phyloP scores from a whole-genome alignment of 1,140 invertebrate genomes.

The Neodiprion pinetum region DNA sequence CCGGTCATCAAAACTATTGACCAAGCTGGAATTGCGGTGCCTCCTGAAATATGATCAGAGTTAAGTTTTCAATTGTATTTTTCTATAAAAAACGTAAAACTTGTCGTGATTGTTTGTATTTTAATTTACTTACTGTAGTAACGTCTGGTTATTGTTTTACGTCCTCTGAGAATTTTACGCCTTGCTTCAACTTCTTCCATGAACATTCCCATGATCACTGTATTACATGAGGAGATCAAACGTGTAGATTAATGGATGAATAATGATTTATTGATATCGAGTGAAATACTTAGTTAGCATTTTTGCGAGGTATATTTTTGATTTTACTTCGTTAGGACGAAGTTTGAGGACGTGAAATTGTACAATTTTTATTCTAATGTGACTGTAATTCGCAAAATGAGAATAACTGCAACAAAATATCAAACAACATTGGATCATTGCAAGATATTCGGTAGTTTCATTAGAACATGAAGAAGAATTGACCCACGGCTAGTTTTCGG shows the following conservation, averaged over 20 bases:
- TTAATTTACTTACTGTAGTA: slow-evolving; percentile 74
- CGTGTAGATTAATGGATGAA: slow-evolving; percentile 19
- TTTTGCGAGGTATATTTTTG: neutral
- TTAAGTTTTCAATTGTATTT: slow-evolving; percentile 17
- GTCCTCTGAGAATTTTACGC: slow-evolving; percentile 75
- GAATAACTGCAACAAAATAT: neutral
- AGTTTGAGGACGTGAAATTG: neutral
- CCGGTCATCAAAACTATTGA: slow-evolving; percentile 72
- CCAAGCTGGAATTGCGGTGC: slow-evolving; percentile 75
- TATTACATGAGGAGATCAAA: slow-evolving; percentile 39
- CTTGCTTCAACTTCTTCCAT: slow-evolving; percentile 73
- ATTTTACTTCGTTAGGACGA: too few relatives aligned
- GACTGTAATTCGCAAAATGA: slow-evolving; percentile 4
- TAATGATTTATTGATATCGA: slow-evolving; percentile 15
- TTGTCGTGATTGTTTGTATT: slow-evolving; percentile 17
- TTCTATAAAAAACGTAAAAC: slow-evolving; percentile 13
- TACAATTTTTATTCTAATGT: neutral
- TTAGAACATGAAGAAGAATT: too few relatives aligned
- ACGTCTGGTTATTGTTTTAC: slow-evolving; percentile 74
- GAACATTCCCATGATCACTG: slow-evolving; percentile 70
- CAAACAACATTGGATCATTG: too few relatives aligned
- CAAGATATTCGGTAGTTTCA: too few relatives aligned
- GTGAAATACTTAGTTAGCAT: slow-evolving; percentile 1
- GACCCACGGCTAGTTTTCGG: too few relatives aligned
- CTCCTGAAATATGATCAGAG: slow-evolving; percentile 61